Conservation (phyloP, 2,888 invertebrate genomes). For the Philereme vetulata region DNA sequence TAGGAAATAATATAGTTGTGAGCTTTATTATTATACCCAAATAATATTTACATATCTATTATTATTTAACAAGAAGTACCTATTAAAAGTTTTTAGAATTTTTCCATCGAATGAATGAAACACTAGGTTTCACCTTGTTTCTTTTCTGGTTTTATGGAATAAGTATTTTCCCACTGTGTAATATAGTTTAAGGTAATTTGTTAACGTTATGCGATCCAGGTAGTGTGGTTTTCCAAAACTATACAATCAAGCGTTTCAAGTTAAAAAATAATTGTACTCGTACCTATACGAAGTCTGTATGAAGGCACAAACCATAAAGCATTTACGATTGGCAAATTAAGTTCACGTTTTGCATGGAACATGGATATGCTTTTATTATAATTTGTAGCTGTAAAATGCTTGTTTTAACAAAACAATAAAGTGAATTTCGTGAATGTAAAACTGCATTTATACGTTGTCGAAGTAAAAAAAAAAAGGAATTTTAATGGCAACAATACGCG, state of each 20-base stretch:
- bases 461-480: conserved; percentile 57
- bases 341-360: conserved; percentile 34
- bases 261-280: conserved; percentile 14
- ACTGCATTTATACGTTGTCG: conserved; percentile 57
- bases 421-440: conserved; percentile 57
- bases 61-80: too few species aligned
- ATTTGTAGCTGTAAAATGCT: conserved; percentile 51
- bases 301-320: conserved; percentile 35
- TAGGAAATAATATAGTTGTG: too few species aligned
- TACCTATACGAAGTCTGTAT: conserved; percentile 14
- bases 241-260: conserved; percentile 1
- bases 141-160: too few species aligned
- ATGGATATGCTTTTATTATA: conserved; percentile 36
- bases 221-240: neutral
- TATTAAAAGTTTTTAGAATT: too few species aligned
- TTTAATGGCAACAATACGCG: conserved; percentile 58
- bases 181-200: too few species aligned
- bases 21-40: too few species aligned
- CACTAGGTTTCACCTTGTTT: too few species aligned
- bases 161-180: too few species aligned
- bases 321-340: conserved; percentile 40
- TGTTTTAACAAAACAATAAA: conserved; percentile 54
- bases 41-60: too few species aligned
- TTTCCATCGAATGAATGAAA: too few species aligned
- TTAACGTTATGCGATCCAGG: neutral